Evolutionary conservation across 2,888 invertebrate genomes (phyloP), one percentile per base, ranked within the genome.

Genomic region (Melangyna quadrimaculata): DNA sequence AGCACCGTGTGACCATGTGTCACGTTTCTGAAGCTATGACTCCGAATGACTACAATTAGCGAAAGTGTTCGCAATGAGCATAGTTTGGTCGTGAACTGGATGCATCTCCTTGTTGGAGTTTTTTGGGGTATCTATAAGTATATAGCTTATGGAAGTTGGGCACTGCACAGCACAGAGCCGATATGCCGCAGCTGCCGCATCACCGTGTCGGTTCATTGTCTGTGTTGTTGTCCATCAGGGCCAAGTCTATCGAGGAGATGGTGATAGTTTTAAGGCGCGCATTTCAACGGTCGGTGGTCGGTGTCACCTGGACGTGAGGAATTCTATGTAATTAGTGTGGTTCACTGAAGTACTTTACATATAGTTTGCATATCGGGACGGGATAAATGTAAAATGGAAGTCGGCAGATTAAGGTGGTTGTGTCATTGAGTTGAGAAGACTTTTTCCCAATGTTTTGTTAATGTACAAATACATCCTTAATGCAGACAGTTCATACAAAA

Each of bases 11-110:
- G 81, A 73, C 77, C 77, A 81, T 81, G 81, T 86, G 86, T 86
- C 86, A 86, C 86, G 86, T 86, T 81, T 81, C 86, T 86, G 77
- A 73, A 86, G 77, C 86, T 78, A 35, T 35, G 70, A 73, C 81
- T 81, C 51, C 73, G 78, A 73, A 65, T 86, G 81, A 77, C 81
- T 86, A 81, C 86, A 86, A 86, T 86, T 86, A 86, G 86, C 86
- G 86, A 81, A 86, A 86, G 86, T 86, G 86, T 86, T 81, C 86
- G 72, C 86, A 86, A 69, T 77, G 86, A 81, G 86, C 80, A 73
- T 72, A 73, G 77, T 70, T 86, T 35, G 81, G 81, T 86, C 86
- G 86, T 86, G 77, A 86, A 81, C 71, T 69, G 51, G 77, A 84
- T 79, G 79, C 83, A 79, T 75, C 79, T 79, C 67, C 74, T 43